phyloP scores from a whole-genome alignment of 2,113 vertebrate genomes.

The Myiozetetes cayanensis region DNA sequence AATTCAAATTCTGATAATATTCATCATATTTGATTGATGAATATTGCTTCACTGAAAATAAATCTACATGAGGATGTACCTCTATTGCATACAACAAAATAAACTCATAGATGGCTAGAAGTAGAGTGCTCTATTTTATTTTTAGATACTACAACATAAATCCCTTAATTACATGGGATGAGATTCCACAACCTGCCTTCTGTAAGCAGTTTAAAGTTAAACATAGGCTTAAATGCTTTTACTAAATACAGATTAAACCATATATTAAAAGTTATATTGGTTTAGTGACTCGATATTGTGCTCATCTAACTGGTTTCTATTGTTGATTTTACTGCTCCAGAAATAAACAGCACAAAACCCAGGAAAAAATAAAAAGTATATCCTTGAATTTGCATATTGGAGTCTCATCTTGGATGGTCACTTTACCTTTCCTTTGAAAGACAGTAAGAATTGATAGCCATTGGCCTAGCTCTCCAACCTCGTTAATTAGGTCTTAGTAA shows the following conservation, averaged over 20 bases:
- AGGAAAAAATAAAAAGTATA: not conserved
- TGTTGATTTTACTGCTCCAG: not conserved
- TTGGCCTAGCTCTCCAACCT: not conserved
- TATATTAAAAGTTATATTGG: not conserved
- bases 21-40: not conserved
- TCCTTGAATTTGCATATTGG: not conserved
- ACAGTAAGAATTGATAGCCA: not conserved
- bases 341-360: not conserved
- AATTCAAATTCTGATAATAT: not conserved
- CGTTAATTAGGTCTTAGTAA: not conserved
- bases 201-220: not conserved
- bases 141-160: not conserved
- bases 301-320: not conserved
- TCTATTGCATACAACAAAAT: not conserved
- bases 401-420: not conserved
- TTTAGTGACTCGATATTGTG: not conserved
- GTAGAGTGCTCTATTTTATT: not conserved
- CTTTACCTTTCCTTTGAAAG: not conserved
- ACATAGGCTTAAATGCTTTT: not conserved
- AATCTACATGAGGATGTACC: not conserved
- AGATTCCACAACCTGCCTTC: not conserved
- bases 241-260: not conserved
- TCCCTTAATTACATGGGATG: not conserved
- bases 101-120: not conserved
- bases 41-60: not conserved